phyloP scores from a whole-genome alignment of 2,888 invertebrate species.

The Bedellia somnulentella region DNA sequence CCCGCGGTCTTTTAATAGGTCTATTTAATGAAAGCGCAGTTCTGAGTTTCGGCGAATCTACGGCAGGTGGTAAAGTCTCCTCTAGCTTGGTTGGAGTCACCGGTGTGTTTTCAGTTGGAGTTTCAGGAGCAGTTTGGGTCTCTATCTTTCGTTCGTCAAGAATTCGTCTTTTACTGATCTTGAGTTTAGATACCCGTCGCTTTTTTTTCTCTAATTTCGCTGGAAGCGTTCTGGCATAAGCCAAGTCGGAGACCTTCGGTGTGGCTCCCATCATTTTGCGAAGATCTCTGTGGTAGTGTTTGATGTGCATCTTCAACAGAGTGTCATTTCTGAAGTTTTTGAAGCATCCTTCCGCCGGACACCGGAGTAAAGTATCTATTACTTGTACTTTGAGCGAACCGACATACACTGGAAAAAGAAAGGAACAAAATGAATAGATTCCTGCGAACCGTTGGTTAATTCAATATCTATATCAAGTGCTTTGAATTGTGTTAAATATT shows the following conservation, averaged over 20 bases:
- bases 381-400: constrained; percentile 67
- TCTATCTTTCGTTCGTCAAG: constrained; percentile 21
- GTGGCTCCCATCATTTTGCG: constrained; percentile 74
- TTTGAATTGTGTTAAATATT: no score
- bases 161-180: constrained; percentile 31
- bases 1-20: constrained; percentile 37
- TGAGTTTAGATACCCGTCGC: constrained; percentile 22
- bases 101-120: constrained; percentile 12
- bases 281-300: constrained; percentile 88
- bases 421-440: neutral
- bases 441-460: no score
- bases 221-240: constrained; percentile 71
- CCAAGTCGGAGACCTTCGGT: constrained; percentile 84
- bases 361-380: constrained; percentile 68
- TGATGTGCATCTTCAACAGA: constrained; percentile 89
- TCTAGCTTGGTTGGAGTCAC: constrained; percentile 12
- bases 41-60: constrained; percentile 42
- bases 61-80: constrained; percentile 14
- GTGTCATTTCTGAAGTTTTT: constrained; percentile 92
- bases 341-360: constrained; percentile 80
- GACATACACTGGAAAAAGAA: constrained; percentile 44
- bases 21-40: constrained; percentile 24
- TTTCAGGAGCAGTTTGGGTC: constrained; percentile 13
- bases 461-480: no score
- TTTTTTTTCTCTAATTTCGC: constrained; percentile 12